These are phyloP conservation scores for Lampropteryx suffumata DNA, from an alignment of 2,888 invertebrate species.

Conservation along the genomic window DNA sequence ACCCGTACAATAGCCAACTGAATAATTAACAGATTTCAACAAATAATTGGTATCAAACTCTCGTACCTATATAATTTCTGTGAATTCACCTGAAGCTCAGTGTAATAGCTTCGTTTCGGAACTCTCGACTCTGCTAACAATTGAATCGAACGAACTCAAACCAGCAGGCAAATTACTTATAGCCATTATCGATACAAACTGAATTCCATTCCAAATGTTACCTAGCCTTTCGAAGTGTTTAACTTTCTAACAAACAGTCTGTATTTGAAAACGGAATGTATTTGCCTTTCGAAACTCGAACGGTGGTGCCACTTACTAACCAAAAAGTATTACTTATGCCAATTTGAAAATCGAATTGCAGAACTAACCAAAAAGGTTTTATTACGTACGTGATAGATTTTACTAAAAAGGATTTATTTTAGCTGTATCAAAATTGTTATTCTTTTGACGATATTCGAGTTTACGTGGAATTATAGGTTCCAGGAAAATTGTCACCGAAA, in stretches of 20 bases:
- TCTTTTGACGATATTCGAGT: neutral
- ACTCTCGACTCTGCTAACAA: slow-evolving; percentile 10
- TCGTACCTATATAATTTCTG: neutral
- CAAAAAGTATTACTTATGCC: slow-evolving; percentile 11
- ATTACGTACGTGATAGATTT: neutral
- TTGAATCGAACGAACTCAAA: slow-evolving; percentile 13
- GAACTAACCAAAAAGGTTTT: neutral
- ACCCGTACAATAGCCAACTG: neutral
- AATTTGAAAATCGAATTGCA: slow-evolving; percentile 17
- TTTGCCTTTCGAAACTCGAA: slow-evolving; percentile 21
- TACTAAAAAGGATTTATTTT: neutral
- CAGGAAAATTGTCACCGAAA: neutral
- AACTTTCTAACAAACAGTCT: slow-evolving; percentile 25
- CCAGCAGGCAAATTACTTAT: slow-evolving; percentile 14
- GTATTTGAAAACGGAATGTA: slow-evolving; percentile 25
- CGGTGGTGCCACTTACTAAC: slow-evolving; percentile 12
- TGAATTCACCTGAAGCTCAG: slow-evolving; percentile 5
- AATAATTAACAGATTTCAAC: neutral
- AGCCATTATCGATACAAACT: slow-evolving; percentile 21
- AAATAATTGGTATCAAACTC: neutral
- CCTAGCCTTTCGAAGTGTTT: slow-evolving; percentile 12
- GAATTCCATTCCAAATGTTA: slow-evolving; percentile 14
- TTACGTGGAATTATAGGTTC: neutral
- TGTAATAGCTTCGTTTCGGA: slow-evolving; percentile 4
- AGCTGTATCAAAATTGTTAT: neutral